Conservation (phyloP, 2,888 invertebrate genomes). For the Bombylius major region DNA sequence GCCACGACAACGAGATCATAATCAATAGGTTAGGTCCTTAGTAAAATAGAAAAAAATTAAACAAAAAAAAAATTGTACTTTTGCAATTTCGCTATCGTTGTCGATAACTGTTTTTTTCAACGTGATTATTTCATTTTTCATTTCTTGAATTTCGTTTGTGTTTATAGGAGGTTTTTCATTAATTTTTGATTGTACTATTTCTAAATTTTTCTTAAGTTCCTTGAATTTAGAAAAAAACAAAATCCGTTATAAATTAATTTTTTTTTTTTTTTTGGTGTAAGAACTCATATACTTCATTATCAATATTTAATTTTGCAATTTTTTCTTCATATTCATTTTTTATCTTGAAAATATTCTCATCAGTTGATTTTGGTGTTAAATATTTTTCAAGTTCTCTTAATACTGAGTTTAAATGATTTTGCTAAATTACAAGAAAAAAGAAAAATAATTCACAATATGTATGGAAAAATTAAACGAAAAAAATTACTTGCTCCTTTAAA, state of each 20-base stretch:
- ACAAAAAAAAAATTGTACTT: no score
- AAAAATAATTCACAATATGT: background rate
- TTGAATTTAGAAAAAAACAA: background rate
- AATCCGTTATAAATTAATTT: no score
- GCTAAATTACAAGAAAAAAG: background rate
- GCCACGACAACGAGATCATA: no score
- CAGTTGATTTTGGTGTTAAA: background rate
- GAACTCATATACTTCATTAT: background rate
- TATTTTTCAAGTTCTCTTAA: background rate
- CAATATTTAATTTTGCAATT: background rate
- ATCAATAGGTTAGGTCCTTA: no score
- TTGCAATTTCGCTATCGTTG: constrained; percentile 5
- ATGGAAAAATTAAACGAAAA: background rate
- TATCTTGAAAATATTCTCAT: background rate
- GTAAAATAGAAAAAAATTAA: no score
- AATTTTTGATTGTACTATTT: constrained; percentile 1
- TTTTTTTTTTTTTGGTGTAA: no score
- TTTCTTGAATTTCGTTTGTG: background rate
- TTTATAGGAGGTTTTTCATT: background rate
- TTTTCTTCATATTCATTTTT: background rate
- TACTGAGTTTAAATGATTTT: background rate
- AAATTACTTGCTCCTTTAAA: background rate
- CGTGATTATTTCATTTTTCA: constrained; percentile 1
- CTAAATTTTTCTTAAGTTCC: background rate
- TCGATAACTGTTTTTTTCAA: background rate